Base-by-base conservation (phyloP, 2,113 vertebrate species). In the Scatophagus argus region DNA sequence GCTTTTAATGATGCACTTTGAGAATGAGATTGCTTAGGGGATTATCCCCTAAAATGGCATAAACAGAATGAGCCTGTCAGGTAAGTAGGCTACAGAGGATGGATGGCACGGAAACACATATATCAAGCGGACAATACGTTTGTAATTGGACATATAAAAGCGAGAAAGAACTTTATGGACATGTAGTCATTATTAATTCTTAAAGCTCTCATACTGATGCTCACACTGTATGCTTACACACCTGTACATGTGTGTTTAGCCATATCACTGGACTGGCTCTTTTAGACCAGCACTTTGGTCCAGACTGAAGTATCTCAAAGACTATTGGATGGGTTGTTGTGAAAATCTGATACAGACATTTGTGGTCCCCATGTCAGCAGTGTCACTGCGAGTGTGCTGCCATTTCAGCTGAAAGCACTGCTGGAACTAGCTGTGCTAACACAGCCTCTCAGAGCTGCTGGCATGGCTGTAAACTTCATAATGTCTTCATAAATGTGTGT, bases 21-120 rank as follows among this genome's bases (percentile, higher is more conserved):
- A 80, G 70, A 85, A 87, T 67, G 41, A 81, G 77, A 82, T 76
- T 64, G 47, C 67, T 75, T 62, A 3, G 23, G 38, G 80, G 77
- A 68, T 87, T 71, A 89, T 85, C 80, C 52, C 4, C 38, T 23
- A 56, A 86, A 89, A 80, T 69, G 76, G 65, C 32, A 58, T 60
- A 17, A 79, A 82, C 41, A 61, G 72, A 55, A 69, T 65, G 68
- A 66, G 71, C 29, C 68, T 83, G 73, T 63, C 49, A 68, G 65
- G 63, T 74, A 54, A 77, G 46, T 62, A 81, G 68, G 83, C 64
- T 73, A 52, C 14, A 1, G 13, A 29, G 51, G 69, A 78, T 32
- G 46, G 54, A 82, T 72, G 43, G 64, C 64, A 77, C 9, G 77
- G 65, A 76, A 79, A 63, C 39, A 73, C n/a, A n/a, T 14, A 56